Base-by-base conservation (phyloP, 2,113 vertebrate species). In the Monarcha castaneiventris region DNA sequence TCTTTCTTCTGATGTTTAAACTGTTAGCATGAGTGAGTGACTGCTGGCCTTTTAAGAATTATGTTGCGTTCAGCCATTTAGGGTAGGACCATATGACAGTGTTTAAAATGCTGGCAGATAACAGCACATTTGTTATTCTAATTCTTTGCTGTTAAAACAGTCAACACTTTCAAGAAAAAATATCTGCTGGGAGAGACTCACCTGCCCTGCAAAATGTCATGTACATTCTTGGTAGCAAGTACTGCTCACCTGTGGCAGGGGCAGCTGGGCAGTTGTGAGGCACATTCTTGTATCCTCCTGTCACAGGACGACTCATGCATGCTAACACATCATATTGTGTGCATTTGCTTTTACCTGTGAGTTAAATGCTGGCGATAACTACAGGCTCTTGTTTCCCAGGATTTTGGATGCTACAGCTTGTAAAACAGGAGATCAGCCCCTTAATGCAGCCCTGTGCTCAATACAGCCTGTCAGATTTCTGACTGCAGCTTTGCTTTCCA, bases 211-310 rank as follows among this genome's bases (percentile, higher is more conserved):
- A 32, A n/a, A 75, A 49, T 43, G 25, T 73, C 14, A 1, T 2
- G 8, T 12, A 7, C 1, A 0, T 35, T 66, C 11, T 63, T n/a
- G 32, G 61, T 25, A 25, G 43, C 30, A 13, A 32, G 18, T 1
- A 0, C 18, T 37, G 49, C 37, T 84, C 30, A 3, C 18, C 37
- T n/a, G 0, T 25, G 16, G 11, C 69, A 52, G 61, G 18, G 56
- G 51, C 66, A 44, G 7, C 26, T 20, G 61, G 21, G 52, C 72
- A 56, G 14, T 11, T 77, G 26, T 10, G 69, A 43, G 46, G 35
- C 17, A 9, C 33, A 1, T 80, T 77, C 23, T 63, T 44, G 29
- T 81, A 33, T 39, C 13, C 12, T 6, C 12, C 16, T 30, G 13
- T 68, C 49, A 32, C 58, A 75, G 41, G 32, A 49, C 29, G 49